These are phyloP conservation scores for Entomobrya multifasciata DNA, from an alignment of 2,888 invertebrate species.

Conservation along the genomic window DNA sequence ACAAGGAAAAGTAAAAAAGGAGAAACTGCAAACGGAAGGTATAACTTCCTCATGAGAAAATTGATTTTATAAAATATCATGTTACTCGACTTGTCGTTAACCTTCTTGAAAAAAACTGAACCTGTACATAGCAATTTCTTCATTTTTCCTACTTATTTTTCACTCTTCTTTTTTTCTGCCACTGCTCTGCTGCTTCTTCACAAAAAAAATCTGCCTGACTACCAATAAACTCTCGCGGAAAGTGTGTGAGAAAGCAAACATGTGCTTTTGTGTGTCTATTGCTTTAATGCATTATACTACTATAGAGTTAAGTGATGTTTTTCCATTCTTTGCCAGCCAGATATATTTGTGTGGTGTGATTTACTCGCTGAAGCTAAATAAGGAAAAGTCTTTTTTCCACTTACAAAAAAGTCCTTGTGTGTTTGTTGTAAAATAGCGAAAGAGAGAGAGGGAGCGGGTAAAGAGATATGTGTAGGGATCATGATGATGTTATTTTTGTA, in stretches of 20 bases:
- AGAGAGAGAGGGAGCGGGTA: not conserved
- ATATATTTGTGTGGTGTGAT: no score
- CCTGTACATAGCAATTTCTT: conserved; percentile 57
- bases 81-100: conserved; percentile 70
- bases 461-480: not conserved
- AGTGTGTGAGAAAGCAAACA: conserved; percentile 65
- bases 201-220: conserved; percentile 15
- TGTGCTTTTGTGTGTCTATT: conserved; percentile 49
- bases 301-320: not conserved
- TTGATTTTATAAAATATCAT: conserved; percentile 75
- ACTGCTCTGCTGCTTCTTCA: no score
- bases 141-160: no score
- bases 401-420: not conserved
- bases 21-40: conserved; percentile 74
- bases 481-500: conserved; percentile 33
- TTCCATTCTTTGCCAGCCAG: not conserved
- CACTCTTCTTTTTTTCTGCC: conserved; percentile 9
- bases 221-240: conserved; percentile 25
- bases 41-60: conserved; percentile 73
- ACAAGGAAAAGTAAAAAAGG: conserved; percentile 42
- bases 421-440: not conserved
- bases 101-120: conserved; percentile 66
- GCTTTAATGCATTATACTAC: conserved; percentile 50
- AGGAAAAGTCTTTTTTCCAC: not conserved
- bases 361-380: not conserved